A percentile compares a stretch with the other conserved stretches of the same genome.
Evolutionary conservation across 1,140 invertebrate genomes (phyloP).

Genomic region (Carcinoscorpius rotundicauda): DNA sequence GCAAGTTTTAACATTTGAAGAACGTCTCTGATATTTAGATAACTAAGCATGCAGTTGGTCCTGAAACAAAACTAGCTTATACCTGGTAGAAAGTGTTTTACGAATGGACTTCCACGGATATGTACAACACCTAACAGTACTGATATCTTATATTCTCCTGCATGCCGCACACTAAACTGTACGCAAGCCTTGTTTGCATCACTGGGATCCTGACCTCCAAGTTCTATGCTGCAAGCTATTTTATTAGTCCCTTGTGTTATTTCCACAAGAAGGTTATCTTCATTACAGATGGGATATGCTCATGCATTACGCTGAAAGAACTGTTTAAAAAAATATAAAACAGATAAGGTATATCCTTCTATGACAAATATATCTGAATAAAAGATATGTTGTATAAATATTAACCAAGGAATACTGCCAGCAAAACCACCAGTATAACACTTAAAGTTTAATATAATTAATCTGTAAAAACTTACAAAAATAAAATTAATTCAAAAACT

Average conservation of each 20-base stretch:
- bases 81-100: constrained; percentile 51
- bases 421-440: no score
- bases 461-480: no score
- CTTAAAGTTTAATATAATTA: no score
- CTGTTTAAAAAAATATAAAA: constrained; percentile 31
- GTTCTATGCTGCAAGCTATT: constrained; percentile 67
- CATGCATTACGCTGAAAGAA: constrained; percentile 85
- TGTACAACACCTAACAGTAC: constrained; percentile 56
- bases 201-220: constrained; percentile 65
- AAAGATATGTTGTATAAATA: no score
- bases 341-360: no score
- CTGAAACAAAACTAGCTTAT: constrained; percentile 12
- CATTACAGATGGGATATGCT: constrained; percentile 82
- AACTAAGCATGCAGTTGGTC: no score
- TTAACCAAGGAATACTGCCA: no score
- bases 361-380: no score
- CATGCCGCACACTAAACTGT: constrained; percentile 79
- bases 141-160: constrained; percentile 74
- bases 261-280: constrained; percentile 71
- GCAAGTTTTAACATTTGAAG: no score
- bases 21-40: no score
- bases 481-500: no score
- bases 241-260: constrained; percentile 69
- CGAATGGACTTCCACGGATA: constrained; percentile 51
- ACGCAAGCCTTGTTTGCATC: constrained; percentile 71